These are phyloP conservation scores for Papilio glaucus DNA, from an alignment of 1,140 invertebrate species.

Conservation along the genomic window DNA sequence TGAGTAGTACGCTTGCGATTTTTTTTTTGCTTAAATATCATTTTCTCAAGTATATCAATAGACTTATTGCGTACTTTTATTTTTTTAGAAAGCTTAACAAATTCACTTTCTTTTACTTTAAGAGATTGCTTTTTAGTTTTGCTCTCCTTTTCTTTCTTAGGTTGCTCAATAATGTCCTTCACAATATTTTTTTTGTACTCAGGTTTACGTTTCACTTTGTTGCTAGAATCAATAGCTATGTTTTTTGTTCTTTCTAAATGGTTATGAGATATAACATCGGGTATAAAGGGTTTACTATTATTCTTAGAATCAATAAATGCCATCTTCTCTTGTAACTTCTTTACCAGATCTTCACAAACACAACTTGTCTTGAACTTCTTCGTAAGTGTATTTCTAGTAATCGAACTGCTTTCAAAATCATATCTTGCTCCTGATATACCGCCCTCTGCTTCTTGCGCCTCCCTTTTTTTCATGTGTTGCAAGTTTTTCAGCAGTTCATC, in stretches of 20 bases:
- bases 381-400: too few species aligned
- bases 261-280: neutral
- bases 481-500: neutral
- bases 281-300: neutral
- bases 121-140: neutral
- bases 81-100: neutral
- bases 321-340: neutral
- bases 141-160: neutral
- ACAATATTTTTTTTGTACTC: neutral
- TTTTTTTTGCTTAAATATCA: slow-evolving; percentile 3
- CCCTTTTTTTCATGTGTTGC: neutral
- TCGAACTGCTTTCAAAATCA: neutral
- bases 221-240: neutral
- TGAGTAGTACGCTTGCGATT: neutral
- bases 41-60: neutral
- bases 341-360: slow-evolving; percentile 6
- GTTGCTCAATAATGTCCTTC: neutral
- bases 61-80: neutral
- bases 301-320: neutral
- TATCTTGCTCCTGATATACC: neutral
- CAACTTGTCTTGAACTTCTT: neutral
- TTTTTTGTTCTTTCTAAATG: neutral
- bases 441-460: neutral
- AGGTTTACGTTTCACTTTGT: neutral
- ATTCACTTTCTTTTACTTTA: neutral